phyloP scores from a whole-genome alignment of 2,113 vertebrate species.

The Phylloscopus trochilus region DNA sequence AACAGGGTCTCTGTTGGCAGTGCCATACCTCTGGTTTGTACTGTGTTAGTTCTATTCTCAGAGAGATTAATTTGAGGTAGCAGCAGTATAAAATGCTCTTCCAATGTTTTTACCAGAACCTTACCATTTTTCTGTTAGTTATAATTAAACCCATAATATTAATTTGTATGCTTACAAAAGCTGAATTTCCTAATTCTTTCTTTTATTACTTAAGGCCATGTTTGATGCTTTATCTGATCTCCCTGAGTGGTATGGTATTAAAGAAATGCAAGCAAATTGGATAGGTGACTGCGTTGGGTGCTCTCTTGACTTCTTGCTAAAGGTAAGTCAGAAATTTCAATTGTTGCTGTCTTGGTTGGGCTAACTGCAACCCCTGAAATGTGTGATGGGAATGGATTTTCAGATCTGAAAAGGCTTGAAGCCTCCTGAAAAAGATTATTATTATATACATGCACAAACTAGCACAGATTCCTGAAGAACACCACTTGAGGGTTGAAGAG shows the following conservation, averaged over 20 bases:
- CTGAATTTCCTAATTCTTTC: neutral
- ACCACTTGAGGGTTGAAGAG: neutral
- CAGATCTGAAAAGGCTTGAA: neutral
- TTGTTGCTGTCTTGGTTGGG: neutral
- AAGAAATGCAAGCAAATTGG: slow-evolving; percentile 98
- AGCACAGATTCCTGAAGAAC: neutral
- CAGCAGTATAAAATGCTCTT: neutral
- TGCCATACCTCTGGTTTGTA: neutral
- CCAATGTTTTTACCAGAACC: neutral
- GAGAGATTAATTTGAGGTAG: neutral
- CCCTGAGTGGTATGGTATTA: slow-evolving; percentile 96
- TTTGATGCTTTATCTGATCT: slow-evolving; percentile 85
- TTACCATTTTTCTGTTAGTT: neutral
- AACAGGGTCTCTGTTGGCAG: neutral
- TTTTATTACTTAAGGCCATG: slow-evolving; percentile 79
- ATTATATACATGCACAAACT: neutral
- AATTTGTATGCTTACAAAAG: neutral
- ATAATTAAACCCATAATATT: neutral
- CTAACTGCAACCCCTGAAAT: neutral
- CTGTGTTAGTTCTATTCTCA: neutral
- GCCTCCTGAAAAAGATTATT: neutral
- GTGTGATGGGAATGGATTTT: neutral
- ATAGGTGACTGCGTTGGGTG: slow-evolving; percentile 92
- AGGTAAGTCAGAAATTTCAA: slow-evolving; percentile 72
- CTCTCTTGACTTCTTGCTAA: slow-evolving; percentile 88